These are phyloP conservation scores for Ricordea florida DNA, from an alignment of 92 coral and sea anemone species.

Conservation along the genomic window DNA sequence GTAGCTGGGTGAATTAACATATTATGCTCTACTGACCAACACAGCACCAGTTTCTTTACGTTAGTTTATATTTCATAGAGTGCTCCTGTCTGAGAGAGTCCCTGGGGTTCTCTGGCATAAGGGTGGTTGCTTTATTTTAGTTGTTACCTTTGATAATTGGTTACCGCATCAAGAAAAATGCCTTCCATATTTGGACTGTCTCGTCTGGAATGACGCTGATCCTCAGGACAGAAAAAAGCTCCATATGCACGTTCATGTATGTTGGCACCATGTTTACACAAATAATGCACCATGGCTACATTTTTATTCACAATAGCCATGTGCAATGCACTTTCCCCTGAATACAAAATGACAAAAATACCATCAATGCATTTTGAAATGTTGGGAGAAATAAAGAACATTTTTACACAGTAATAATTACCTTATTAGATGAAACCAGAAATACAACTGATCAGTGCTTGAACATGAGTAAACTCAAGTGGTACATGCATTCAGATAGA, in stretches of 20 bases:
- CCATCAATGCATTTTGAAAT: background rate
- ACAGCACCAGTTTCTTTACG: too few relatives aligned
- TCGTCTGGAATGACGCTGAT: constrained; percentile 64
- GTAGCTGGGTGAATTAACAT: too few relatives aligned
- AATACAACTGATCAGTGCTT: too few relatives aligned
- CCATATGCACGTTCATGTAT: constrained; percentile 88
- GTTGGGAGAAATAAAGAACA: background rate
- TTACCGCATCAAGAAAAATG: constrained; percentile 52
- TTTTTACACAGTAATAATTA: too few relatives aligned
- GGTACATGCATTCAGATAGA: too few relatives aligned
- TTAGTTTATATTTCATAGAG: too few relatives aligned
- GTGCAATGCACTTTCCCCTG: constrained; percentile 83
- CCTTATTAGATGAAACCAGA: too few relatives aligned
- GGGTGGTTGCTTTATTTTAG: too few relatives aligned
- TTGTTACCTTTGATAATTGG: constrained; percentile 71
- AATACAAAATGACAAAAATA: background rate
- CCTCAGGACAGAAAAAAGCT: constrained; percentile 90
- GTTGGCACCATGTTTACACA: constrained; percentile 78
- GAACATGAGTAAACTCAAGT: too few relatives aligned
- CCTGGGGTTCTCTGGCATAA: too few relatives aligned
- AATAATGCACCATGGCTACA: constrained; percentile 74
- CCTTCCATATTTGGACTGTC: constrained; percentile 49
- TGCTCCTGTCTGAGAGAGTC: too few relatives aligned
- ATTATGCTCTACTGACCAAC: too few relatives aligned
- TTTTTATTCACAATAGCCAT: constrained; percentile 89